phyloP scores from a whole-genome alignment of 2,797 vertebrate species.

The Agapornis canus region DNA sequence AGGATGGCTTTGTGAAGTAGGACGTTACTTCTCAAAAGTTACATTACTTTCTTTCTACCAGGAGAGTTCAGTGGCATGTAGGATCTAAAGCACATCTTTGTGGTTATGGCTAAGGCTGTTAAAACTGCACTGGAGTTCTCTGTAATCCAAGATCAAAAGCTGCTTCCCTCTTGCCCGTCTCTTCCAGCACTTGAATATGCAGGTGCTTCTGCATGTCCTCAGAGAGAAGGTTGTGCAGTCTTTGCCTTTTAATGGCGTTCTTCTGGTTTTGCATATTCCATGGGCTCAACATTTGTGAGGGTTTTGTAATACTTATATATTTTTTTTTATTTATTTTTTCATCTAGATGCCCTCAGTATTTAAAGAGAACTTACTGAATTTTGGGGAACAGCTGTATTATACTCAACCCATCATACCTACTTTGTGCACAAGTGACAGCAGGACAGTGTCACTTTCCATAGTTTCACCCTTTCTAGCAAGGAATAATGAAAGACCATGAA shows the following conservation, averaged over 20 bases:
- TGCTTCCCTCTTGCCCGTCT: neutral
- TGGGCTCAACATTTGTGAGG: neutral
- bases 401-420: neutral
- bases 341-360: neutral
- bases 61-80: neutral
- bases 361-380: neutral
- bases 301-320: neutral
- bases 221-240: neutral
- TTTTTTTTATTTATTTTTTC: neutral
- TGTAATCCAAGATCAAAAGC: neutral
- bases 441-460: neutral
- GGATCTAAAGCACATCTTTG: neutral
- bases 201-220: neutral
- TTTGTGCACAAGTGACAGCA: neutral
- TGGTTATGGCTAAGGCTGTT: neutral
- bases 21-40: neutral
- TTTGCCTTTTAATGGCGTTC: neutral
- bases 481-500: neutral
- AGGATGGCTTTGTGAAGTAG: neutral
- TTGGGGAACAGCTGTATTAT: neutral
- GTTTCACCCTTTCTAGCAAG: neutral
- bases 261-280: neutral
- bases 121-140: neutral
- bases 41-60: neutral
- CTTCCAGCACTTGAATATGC: neutral